phyloP scores from a whole-genome alignment of 2,888 invertebrate genomes.

The Cyrtodaria siliqua region DNA sequence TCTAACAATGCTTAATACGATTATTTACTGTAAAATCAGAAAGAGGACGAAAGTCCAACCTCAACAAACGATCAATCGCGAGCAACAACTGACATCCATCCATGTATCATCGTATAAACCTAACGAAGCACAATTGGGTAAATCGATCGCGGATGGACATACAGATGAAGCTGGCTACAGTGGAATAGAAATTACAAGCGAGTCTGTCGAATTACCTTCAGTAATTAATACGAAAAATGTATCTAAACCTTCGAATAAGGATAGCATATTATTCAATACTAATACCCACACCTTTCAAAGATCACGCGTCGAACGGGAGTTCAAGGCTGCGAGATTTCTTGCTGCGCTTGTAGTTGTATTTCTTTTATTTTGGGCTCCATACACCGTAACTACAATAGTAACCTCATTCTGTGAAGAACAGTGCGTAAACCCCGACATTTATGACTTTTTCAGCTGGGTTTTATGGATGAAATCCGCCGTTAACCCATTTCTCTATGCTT shows the following conservation, averaged over 20 bases:
- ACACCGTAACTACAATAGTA: constrained; percentile 67
- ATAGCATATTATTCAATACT: background rate
- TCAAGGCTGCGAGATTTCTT: constrained; percentile 65
- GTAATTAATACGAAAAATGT: no score
- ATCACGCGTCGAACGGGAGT: constrained; percentile 27
- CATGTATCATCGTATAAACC: no score
- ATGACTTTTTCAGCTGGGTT: constrained; percentile 92
- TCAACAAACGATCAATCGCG: no score
- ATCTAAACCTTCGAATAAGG: background rate
- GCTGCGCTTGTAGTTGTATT: constrained; percentile 66
- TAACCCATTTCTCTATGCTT: constrained; percentile 79
- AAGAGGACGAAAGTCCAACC: constrained; percentile 24
- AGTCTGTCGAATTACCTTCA: no score
- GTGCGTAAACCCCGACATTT: constrained; percentile 96
- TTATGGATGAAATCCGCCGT: constrained; percentile 74
- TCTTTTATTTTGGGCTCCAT: constrained; percentile 73
- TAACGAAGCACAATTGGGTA: no score
- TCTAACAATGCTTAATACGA: constrained; percentile 60
- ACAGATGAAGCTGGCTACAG: no score
- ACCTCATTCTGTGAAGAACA: constrained; percentile 86
- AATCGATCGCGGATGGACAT: no score
- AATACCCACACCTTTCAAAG: no score
- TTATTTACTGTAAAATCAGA: constrained; percentile 68
- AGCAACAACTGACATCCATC: no score
- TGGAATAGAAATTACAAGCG: no score